These are phyloP conservation scores for Characodon lateralis DNA, from an alignment of 2,797 vertebrate species.

Conservation along the genomic window DNA sequence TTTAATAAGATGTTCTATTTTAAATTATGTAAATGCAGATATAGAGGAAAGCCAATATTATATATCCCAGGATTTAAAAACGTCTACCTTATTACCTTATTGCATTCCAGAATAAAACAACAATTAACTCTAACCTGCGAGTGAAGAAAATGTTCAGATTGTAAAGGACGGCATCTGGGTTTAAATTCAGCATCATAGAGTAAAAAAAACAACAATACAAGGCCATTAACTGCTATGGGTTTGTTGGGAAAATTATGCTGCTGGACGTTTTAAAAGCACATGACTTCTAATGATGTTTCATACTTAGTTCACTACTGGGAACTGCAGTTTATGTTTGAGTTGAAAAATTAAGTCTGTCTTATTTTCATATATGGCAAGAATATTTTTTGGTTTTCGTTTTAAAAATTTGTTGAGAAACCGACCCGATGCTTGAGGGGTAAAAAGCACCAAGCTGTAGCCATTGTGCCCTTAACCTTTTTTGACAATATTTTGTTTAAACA, in stretches of 20 bases:
- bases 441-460: slow-evolving; percentile 80
- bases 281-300: slow-evolving; percentile 82
- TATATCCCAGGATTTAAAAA: slow-evolving; percentile 90
- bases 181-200: slow-evolving; percentile 84
- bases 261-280: slow-evolving; percentile 85
- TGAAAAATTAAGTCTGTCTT: slow-evolving; percentile 63
- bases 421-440: slow-evolving; percentile 33
- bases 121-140: slow-evolving; percentile 84
- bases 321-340: slow-evolving; percentile 63
- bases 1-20: slow-evolving; percentile 99
- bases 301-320: slow-evolving; percentile 77
- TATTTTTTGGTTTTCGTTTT: slow-evolving; percentile 38
- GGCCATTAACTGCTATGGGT: slow-evolving; percentile 85
- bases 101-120: slow-evolving; percentile 89
- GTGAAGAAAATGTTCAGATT: slow-evolving; percentile 87
- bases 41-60: slow-evolving; percentile 88
- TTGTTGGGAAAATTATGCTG: slow-evolving; percentile 76
- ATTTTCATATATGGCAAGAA: slow-evolving; percentile 47
- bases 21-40: slow-evolving; percentile 99
- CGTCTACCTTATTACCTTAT: slow-evolving; percentile 88
- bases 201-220: slow-evolving; percentile 63
- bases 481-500: slow-evolving; percentile 71
- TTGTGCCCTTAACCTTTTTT: slow-evolving; percentile 80
- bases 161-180: slow-evolving; percentile 92
- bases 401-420: slow-evolving; percentile 49